Percentiles rank a stretch among this genome's conserved stretches.
Conservation (phyloP, 2,888 invertebrate species). For the Polymixis flavicincta region DNA sequence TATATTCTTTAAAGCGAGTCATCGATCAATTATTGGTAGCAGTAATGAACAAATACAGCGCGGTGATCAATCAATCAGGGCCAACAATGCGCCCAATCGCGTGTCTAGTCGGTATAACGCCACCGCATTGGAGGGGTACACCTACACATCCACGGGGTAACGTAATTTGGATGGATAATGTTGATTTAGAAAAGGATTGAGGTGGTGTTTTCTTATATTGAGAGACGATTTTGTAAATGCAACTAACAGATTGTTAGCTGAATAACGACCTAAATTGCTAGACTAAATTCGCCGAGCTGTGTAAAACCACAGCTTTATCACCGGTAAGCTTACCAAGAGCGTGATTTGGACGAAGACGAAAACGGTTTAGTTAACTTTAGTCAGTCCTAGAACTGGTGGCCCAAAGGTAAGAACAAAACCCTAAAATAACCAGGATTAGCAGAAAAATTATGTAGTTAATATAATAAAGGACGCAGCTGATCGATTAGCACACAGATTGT, state of each 20-base stretch:
- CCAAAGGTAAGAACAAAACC: too few species aligned
- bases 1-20: conserved; percentile 66
- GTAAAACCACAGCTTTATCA: neutral
- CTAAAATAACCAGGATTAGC: too few species aligned
- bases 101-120: conserved; percentile 52
- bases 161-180: conserved; percentile 23
- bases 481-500: too few species aligned
- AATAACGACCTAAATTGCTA: neutral
- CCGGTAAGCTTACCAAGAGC: neutral
- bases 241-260: neutral
- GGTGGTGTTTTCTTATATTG: conserved; percentile 17
- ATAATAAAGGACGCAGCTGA: too few species aligned
- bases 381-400: too few species aligned
- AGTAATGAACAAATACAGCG: conserved; percentile 64
- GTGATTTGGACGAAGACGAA: neutral
- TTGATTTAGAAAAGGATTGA: conserved; percentile 17
- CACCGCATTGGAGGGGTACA: conserved; percentile 19
- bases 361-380: too few species aligned
- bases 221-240: neutral
- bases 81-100: conserved; percentile 61
- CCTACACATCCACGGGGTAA: conserved; percentile 15
- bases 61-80: conserved; percentile 62
- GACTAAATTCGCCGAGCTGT: too few species aligned
- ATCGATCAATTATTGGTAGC: conserved; percentile 62
- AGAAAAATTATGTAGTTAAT: too few species aligned